phyloP scores from a whole-genome alignment of 2,113 vertebrate genomes.

The Burhinus bistriatus region DNA sequence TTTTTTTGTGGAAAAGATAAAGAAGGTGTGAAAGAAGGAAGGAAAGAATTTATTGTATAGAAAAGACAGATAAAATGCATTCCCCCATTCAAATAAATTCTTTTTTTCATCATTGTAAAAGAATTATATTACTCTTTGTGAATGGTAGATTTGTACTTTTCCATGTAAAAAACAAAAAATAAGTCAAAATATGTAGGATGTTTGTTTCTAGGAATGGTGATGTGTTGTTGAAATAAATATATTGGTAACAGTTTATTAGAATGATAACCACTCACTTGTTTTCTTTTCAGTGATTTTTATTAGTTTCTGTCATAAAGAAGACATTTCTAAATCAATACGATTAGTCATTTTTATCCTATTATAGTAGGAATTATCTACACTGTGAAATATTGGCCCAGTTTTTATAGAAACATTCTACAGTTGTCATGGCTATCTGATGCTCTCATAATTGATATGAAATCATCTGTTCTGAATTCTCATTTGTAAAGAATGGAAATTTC shows the following conservation, averaged over 20 bases:
- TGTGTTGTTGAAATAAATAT: background rate
- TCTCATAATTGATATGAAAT: background rate
- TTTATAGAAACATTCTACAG: background rate
- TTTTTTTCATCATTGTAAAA: background rate
- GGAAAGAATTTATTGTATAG: background rate
- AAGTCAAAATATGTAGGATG: background rate
- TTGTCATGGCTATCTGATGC: background rate
- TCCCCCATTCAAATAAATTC: rapidly evolving
- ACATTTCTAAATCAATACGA: background rate
- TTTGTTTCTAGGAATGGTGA: background rate
- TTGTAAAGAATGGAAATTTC: background rate
- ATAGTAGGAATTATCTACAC: background rate
- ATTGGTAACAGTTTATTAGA: background rate
- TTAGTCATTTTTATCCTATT: background rate
- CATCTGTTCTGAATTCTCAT: background rate
- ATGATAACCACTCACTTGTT: background rate
- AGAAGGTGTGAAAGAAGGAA: background rate
- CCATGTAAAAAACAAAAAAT: background rate
- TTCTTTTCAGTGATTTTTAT: background rate
- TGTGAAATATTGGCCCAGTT: background rate
- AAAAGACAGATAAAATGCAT: background rate
- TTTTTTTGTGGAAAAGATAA: background rate
- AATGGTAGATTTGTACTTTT: background rate
- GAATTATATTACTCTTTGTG: background rate
- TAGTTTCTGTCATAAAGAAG: background rate